These are phyloP conservation scores for Oryzias melastigma DNA, from an alignment of 2,113 vertebrate genomes.

Conservation along the genomic window DNA sequence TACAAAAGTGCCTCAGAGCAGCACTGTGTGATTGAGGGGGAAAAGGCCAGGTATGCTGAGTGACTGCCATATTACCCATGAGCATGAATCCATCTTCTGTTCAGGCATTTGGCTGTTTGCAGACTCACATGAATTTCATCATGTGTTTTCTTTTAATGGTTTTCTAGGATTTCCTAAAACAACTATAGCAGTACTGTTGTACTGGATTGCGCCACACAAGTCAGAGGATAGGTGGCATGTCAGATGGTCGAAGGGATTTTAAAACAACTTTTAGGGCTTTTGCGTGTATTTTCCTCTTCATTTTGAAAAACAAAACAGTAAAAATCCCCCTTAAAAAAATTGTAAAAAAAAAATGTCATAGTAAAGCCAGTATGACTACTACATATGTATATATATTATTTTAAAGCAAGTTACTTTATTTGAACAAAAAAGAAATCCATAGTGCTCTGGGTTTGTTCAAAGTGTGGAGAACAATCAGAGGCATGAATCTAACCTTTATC, in stretches of 20 bases:
- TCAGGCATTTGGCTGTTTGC: slow-evolving; percentile 52
- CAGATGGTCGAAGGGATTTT: not conserved
- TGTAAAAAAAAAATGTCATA: too few relatives aligned
- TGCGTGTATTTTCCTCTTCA: too few relatives aligned
- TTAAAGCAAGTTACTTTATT: too few relatives aligned
- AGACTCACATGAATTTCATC: slow-evolving; percentile 64
- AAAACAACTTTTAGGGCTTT: too few relatives aligned
- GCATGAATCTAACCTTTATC: too few relatives aligned
- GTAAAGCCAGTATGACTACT: too few relatives aligned
- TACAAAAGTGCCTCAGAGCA: slow-evolving; percentile 55
- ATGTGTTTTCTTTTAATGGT: slow-evolving; percentile 66
- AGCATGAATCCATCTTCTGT: slow-evolving; percentile 72
- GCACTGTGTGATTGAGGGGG: slow-evolving; percentile 30
- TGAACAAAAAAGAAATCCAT: too few relatives aligned
- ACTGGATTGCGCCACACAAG: slow-evolving; percentile 15
- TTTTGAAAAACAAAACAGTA: too few relatives aligned
- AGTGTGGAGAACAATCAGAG: too few relatives aligned
- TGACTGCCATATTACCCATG: slow-evolving; percentile 59
- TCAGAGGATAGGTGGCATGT: slow-evolving; percentile 10
- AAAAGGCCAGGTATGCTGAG: slow-evolving; percentile 53
- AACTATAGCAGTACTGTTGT: slow-evolving; percentile 43
- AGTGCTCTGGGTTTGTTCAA: too few relatives aligned
- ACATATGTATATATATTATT: too few relatives aligned
- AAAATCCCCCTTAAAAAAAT: too few relatives aligned
- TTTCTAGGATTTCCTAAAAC: slow-evolving; percentile 52